A percentile compares a stretch with the other conserved stretches of the same genome.
Conservation (phyloP, 2,888 invertebrate genomes). For the Chaitophorus viminalis region DNA sequence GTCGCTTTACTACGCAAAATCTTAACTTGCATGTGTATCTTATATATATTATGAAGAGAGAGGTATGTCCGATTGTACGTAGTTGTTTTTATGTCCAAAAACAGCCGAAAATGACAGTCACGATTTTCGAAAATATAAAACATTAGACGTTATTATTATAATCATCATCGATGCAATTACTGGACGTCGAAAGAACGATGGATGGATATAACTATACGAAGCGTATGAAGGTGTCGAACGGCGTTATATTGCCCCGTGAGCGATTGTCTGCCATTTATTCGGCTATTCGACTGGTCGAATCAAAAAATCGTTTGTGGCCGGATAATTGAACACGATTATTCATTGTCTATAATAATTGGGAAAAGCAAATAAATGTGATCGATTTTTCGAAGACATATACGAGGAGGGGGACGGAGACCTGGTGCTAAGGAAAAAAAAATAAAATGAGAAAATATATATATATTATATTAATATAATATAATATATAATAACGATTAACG, state of each 20-base stretch:
- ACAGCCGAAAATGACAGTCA: constrained; percentile 49
- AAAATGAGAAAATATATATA: constrained; percentile 18
- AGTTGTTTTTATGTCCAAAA: background rate
- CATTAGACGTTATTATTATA: constrained; percentile 38
- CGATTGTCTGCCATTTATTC: constrained; percentile 60
- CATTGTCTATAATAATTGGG: constrained; percentile 64
- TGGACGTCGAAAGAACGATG: constrained; percentile 26
- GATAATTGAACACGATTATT: constrained; percentile 63
- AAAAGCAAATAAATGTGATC: constrained; percentile 64
- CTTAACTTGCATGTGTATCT: too few species aligned
- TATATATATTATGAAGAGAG: too few species aligned
- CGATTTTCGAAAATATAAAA: constrained; percentile 54
- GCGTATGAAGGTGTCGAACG: constrained; percentile 58
- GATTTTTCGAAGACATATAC: constrained; percentile 44
- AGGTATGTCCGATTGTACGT: background rate
- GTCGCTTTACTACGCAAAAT: background rate
- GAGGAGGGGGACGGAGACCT: background rate
- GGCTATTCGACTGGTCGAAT: constrained; percentile 40
- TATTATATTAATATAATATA: too few species aligned
- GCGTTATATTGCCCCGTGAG: constrained; percentile 42
- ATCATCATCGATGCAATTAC: constrained; percentile 53
- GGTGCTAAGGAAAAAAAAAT: constrained; percentile 6
- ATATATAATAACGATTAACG: constrained; percentile 35
- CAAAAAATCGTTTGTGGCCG: constrained; percentile 52
- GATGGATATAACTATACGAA: constrained; percentile 10